Base-by-base conservation (phyloP, 30 jellyfish, hydroid and myxozoan species). In the Pelagia noctiluca region DNA sequence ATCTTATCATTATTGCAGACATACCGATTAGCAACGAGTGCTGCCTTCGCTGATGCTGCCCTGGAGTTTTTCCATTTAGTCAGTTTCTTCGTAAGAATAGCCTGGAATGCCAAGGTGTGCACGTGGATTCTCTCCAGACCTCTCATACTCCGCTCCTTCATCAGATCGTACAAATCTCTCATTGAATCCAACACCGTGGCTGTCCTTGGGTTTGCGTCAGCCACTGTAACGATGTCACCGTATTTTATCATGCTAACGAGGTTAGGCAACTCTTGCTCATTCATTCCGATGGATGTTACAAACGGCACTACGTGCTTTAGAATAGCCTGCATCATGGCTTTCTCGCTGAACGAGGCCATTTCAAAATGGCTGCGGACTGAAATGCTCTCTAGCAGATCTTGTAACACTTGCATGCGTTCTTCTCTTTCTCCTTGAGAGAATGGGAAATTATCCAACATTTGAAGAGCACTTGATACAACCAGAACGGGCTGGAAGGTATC, bases 331-430 rank as follows among this genome's bases (percentile, higher is more conserved):
- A 92, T 92, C 98, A 92, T 92, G 22, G 83, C 96, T 80, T 71
- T 85, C 71, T 92, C 98, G 12, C 97, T 71, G 63, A 92, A 92
- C 35, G 98, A 92, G 23, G 98, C 98, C 98, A 92, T 92, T 66
- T 92, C 98, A 76, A 92, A 92, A 63, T 92, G 98, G 28, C 63
- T 65, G 7, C 76, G 94, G 28, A 52, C 78, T 0, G 89, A 21
- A n/a, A 72, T 31, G 60, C 74, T 72, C 48, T 72, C 85, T 3
- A 92, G 66, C 92, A 86, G 57, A 25, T 92, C 95, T 57, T 63
- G 88, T 84, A 92, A 26, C 13, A 67, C 68, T 57, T n/a, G 63
- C 96, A 92, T 72, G 23, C 98, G 87, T 10, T 47, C 63, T 50
- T 92, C 96, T 86, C 98, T 64, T 63, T 86, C 95, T 19, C 91